phyloP scores from a whole-genome alignment of 2,113 vertebrate genomes.

The Entosphenus tridentatus region DNA sequence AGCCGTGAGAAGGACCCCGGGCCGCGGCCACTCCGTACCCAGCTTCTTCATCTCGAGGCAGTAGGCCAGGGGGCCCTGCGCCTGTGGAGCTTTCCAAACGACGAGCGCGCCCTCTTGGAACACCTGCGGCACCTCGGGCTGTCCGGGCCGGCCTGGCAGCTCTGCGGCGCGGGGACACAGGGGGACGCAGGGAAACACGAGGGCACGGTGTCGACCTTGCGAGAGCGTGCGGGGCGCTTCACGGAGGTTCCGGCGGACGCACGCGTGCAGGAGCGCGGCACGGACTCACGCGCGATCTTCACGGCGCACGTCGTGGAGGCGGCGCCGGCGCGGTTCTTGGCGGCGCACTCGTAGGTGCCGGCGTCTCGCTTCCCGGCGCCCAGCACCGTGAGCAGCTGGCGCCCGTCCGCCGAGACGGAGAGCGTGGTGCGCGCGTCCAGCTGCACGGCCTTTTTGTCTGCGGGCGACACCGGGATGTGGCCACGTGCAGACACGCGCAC shows the following conservation, averaged over 20 bases:
- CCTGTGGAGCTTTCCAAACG: constrained; percentile 70
- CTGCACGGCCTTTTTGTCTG: constrained; percentile 57
- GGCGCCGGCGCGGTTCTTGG: constrained; percentile 46
- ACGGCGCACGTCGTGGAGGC: constrained; percentile 63
- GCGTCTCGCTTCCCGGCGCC: constrained; percentile 56
- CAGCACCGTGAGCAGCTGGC: constrained; percentile 72
- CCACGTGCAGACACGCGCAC: background rate
- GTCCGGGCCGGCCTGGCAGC: constrained; percentile 53
- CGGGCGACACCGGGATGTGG: background rate
- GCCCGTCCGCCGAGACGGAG: constrained; percentile 61
- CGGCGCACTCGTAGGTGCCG: constrained; percentile 73
- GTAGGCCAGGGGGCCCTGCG: constrained; percentile 66
- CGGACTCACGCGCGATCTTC: constrained; percentile 63
- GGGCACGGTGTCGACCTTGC: too few relatives aligned
- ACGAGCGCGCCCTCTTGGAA: constrained; percentile 76
- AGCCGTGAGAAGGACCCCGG: too few relatives aligned
- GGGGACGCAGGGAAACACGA: too few relatives aligned
- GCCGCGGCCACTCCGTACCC: constrained; percentile 22
- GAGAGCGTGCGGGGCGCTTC: too few relatives aligned
- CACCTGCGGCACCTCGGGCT: constrained; percentile 73
- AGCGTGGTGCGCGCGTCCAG: constrained; percentile 43
- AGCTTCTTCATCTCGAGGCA: constrained; percentile 47
- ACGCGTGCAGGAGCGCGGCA: too few relatives aligned
- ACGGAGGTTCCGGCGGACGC: too few relatives aligned
- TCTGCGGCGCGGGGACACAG: constrained; percentile 20